Percentiles rank a stretch among this genome's conserved stretches.
These are phyloP conservation scores for Periparus ater DNA, from an alignment of 2,797 vertebrate genomes.

Conservation along the genomic window DNA sequence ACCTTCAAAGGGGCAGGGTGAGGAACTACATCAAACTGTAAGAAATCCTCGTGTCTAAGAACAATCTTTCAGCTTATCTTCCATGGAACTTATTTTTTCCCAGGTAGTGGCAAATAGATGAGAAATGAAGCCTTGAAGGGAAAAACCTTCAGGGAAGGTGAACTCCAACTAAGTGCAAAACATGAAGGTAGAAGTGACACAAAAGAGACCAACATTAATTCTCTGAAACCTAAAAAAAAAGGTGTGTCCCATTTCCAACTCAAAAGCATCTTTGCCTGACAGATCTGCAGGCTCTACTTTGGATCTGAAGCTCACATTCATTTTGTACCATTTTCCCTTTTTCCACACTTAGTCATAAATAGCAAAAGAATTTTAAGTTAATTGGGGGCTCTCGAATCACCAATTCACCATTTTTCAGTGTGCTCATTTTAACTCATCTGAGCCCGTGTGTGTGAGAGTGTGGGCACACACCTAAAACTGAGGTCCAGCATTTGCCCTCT, in stretches of 20 bases:
- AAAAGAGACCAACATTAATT: neutral
- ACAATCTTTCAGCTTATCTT: neutral
- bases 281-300: neutral
- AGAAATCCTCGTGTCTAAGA: neutral
- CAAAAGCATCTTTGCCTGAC: neutral
- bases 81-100: neutral
- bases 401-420: neutral
- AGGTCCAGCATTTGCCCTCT: neutral
- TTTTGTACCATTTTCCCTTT: neutral
- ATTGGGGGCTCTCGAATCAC: neutral
- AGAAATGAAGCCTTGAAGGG: slow-evolving; percentile 14
- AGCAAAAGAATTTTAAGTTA: neutral
- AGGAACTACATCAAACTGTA: neutral
- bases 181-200: neutral
- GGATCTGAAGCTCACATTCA: neutral
- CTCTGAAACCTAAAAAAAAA: neutral
- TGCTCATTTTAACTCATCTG: neutral
- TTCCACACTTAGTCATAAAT: neutral
- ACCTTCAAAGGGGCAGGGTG: slow-evolving; percentile 7
- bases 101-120: neutral
- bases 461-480: neutral
- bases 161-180: neutral
- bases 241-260: neutral
- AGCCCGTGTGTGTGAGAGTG: neutral
- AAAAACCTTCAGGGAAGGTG: slow-evolving; percentile 8